These are phyloP conservation scores for Montipora cactus DNA, from an alignment of 64 coral and sea anemone species.

Conservation along the genomic window DNA sequence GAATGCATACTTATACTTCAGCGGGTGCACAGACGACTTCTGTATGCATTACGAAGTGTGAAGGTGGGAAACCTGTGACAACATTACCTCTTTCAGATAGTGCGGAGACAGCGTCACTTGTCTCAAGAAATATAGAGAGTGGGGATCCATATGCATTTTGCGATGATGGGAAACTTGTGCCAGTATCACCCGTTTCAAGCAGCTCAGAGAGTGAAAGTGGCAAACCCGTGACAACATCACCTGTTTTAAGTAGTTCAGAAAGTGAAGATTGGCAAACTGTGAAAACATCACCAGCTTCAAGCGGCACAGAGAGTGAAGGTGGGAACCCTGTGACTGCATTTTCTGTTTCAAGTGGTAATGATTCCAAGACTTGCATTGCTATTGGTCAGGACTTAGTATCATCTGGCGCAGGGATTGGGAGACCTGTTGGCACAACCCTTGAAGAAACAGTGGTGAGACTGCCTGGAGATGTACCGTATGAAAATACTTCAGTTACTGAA, in stretches of 20 bases:
- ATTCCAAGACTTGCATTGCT: constrained; percentile 3
- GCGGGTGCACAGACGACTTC: not conserved
- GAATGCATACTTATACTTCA: not conserved
- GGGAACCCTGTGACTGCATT: not conserved
- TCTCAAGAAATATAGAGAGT: not conserved
- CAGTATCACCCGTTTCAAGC: not conserved
- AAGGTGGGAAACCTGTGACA: not conserved
- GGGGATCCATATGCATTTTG: too few species aligned
- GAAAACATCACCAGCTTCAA: too few species aligned
- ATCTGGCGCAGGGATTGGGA: not conserved
- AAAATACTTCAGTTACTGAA: not conserved
- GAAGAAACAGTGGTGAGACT: not conserved
- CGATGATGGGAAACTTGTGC: not conserved
- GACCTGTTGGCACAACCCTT: not conserved
- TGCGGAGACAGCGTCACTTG: not conserved
- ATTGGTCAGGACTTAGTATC: not conserved
- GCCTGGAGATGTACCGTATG: not conserved
- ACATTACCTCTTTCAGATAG: too few species aligned
- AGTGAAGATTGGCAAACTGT: too few species aligned
- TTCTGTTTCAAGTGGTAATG: not conserved
- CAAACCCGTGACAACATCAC: not conserved
- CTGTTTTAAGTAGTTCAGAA: not conserved
- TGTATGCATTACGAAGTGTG: not conserved
- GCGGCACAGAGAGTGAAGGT: too few species aligned
- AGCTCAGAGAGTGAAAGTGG: not conserved